These are phyloP conservation scores for Gymnarchus niloticus DNA, from an alignment of 2,113 vertebrate species.

Conservation along the genomic window DNA sequence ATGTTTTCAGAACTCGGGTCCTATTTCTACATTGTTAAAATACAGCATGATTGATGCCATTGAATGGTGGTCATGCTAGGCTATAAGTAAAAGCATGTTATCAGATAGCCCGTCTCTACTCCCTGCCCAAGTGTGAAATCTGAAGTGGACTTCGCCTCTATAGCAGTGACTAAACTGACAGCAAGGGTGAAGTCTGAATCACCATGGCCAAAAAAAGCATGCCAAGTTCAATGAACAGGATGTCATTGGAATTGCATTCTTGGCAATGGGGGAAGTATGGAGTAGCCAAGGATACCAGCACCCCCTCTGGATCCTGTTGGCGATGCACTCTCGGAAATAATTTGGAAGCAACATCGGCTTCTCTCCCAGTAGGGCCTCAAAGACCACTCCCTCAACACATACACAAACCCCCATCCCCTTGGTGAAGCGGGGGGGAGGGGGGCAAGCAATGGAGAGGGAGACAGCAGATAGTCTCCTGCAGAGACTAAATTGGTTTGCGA, in stretches of 20 bases:
- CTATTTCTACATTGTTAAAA: not conserved
- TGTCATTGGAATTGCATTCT: not conserved
- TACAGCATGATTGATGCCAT: not conserved
- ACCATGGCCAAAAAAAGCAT: not conserved
- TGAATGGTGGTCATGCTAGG: not conserved
- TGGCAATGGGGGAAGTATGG: not conserved
- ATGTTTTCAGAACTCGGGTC: not conserved
- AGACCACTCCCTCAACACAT: not conserved
- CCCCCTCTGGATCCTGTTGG: not conserved
- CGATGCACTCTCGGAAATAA: not conserved
- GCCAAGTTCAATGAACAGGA: not conserved
- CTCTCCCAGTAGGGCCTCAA: not conserved
- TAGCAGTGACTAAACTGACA: not conserved
- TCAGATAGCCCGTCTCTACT: not conserved
- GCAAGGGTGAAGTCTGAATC: not conserved
- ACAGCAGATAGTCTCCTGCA: conserved; percentile 20
- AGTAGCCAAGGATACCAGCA: not conserved
- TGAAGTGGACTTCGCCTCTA: not conserved
- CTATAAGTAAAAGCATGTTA: not conserved
- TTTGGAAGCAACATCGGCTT: not conserved
- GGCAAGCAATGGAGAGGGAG: not conserved
- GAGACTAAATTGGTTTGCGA: conserved; percentile 17
- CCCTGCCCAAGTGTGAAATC: not conserved
- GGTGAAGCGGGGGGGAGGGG: not conserved
- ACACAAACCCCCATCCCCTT: not conserved